Evolutionary conservation across 2,797 vertebrate species (phyloP).

Genomic region (Tapirus indicus): DNA sequence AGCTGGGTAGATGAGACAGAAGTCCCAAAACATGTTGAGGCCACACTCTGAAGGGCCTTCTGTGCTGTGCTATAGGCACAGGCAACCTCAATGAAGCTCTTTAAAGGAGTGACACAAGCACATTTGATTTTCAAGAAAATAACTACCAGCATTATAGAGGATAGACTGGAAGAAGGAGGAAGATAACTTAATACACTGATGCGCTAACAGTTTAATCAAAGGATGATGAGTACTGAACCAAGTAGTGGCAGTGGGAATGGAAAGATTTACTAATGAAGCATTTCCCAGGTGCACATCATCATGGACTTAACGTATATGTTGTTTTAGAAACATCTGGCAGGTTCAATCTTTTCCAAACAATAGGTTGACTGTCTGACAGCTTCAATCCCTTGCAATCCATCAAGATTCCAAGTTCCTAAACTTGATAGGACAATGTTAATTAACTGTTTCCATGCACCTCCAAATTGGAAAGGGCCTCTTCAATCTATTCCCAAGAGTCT

Average conservation of each 20-base stretch:
- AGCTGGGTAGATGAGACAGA: not conserved
- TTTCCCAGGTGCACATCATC: not conserved
- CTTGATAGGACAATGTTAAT: not conserved
- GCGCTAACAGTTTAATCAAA: not conserved
- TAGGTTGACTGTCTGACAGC: no score
- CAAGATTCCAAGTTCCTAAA: slow-evolving; percentile 10
- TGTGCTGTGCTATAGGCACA: not conserved
- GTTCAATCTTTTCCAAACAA: no score
- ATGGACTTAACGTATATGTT: not conserved
- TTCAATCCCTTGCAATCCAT: not conserved
- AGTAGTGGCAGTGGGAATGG: not conserved
- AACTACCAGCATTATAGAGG: not conserved
- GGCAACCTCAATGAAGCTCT: not conserved
- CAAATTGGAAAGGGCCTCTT: not conserved
- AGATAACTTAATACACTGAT: not conserved
- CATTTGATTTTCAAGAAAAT: not conserved
- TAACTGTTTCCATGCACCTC: not conserved
- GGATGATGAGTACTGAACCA: not conserved
- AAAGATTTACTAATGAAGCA: not conserved
- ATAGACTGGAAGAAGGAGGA: not conserved
- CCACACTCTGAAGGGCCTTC: not conserved
- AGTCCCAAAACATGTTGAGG: not conserved
- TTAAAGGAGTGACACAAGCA: not conserved
- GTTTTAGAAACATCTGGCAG: not conserved
- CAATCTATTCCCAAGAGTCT: not conserved